Conservation (phyloP, 2,888 invertebrate species). For the Exocentrus adspersus region DNA sequence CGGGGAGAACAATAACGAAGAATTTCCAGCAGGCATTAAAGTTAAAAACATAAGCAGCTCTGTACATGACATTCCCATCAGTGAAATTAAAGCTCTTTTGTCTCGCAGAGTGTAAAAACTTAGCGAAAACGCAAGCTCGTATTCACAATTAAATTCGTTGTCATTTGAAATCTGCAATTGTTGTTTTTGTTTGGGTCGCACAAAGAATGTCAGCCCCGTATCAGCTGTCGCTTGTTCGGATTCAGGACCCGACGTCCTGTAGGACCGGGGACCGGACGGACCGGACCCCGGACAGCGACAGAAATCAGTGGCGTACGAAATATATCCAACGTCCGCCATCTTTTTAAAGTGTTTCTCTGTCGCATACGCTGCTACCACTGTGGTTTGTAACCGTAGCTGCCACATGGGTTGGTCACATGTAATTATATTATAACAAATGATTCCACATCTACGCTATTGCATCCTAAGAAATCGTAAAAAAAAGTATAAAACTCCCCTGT, state of each 20-base stretch:
- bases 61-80: constrained; percentile 46
- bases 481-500: not conserved
- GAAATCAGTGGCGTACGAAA: not conserved
- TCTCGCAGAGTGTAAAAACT: constrained; percentile 41
- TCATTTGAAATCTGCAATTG: constrained; percentile 44
- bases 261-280: constrained; percentile 5
- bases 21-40: constrained; percentile 29
- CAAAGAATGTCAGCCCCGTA: constrained; percentile 45
- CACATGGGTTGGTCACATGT: too few species aligned
- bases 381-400: too few species aligned
- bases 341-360: too few species aligned
- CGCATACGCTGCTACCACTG: too few species aligned
- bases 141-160: constrained; percentile 45
- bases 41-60: constrained; percentile 40
- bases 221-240: constrained; percentile 44
- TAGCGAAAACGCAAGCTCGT: constrained; percentile 42
- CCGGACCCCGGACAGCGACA: constrained; percentile 6
- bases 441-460: too few species aligned
- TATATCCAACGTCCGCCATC: too few species aligned
- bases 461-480: not conserved
- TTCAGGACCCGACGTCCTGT: constrained; percentile 14
- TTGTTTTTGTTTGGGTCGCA: constrained; percentile 43
- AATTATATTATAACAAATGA: too few species aligned
- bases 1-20: constrained; percentile 22
- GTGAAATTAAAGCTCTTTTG: constrained; percentile 43